Percentiles rank a stretch among this genome's conserved stretches.
Conservation (phyloP, 2,888 invertebrate genomes). For the Cephus sareptanus region DNA sequence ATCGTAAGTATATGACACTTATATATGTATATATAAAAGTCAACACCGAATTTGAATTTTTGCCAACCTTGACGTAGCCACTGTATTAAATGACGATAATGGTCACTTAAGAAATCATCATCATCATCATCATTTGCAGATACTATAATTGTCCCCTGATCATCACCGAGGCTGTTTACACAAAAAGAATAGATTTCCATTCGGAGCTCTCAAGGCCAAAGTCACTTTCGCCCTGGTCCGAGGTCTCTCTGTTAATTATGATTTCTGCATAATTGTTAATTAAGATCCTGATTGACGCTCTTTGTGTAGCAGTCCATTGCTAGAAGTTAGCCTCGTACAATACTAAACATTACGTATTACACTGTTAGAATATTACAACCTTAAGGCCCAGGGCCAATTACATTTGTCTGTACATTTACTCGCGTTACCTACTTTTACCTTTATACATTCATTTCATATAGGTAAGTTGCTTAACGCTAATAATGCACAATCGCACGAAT, state of each 20-base stretch:
- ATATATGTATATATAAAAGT: background rate
- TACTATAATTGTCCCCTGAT: background rate
- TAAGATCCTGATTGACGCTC: constrained; percentile 2
- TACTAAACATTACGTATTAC: background rate
- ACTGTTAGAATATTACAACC: background rate
- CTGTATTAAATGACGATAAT: background rate
- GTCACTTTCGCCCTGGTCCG: background rate
- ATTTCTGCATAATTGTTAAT: constrained; percentile 1
- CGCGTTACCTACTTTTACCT: background rate
- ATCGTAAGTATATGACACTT: background rate
- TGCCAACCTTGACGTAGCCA: background rate
- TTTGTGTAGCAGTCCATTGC: background rate
- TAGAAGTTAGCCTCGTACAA: background rate
- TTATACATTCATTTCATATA: background rate
- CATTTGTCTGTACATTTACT: background rate
- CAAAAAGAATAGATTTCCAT: background rate
- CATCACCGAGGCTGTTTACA: background rate
- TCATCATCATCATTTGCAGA: background rate
- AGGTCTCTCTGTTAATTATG: background rate
- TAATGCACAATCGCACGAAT: background rate
- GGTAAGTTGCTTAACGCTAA: background rate
- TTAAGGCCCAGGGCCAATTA: background rate
- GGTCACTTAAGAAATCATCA: background rate
- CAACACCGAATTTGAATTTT: background rate
- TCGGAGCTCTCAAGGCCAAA: background rate